These are phyloP conservation scores for Brachionichthys hirsutus DNA, from an alignment of 2,113 vertebrate genomes.

Conservation along the genomic window DNA sequence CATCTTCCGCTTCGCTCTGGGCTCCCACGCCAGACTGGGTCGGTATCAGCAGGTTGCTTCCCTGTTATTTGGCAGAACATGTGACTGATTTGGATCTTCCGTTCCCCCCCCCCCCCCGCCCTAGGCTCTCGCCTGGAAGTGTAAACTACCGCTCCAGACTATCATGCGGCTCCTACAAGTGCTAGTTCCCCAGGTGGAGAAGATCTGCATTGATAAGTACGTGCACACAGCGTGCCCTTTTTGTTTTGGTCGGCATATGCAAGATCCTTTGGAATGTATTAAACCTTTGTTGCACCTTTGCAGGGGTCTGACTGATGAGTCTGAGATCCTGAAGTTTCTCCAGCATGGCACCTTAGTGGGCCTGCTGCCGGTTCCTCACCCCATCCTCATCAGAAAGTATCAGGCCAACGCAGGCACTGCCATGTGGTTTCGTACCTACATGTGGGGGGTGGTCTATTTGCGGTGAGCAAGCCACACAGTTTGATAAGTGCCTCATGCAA, in stretches of 20 bases:
- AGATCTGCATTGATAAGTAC: constrained; percentile 99
- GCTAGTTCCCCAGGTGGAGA: constrained; percentile 97
- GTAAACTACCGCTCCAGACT: constrained; percentile 94
- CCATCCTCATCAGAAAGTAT: constrained; percentile 98
- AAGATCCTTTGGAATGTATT: too few relatives aligned
- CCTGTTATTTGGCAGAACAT: neutral
- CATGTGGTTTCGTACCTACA: constrained; percentile 99
- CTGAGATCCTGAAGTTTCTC: constrained; percentile 95
- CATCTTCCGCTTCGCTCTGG: constrained; percentile 84
- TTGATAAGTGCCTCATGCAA: neutral
- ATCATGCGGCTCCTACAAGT: constrained; percentile 98
- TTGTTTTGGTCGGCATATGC: too few relatives aligned
- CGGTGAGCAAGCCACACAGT: constrained; percentile 78
- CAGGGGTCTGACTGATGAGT: constrained; percentile 96
- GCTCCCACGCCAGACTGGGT: constrained; percentile 92
- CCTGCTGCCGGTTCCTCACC: constrained; percentile 93
- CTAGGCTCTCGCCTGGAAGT: constrained; percentile 94
- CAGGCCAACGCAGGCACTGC: constrained; percentile 97
- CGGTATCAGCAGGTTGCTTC: constrained; percentile 41
- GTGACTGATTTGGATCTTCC: neutral
- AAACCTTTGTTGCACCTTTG: neutral
- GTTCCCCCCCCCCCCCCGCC: too few relatives aligned
- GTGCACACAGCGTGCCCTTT: constrained; percentile 5
- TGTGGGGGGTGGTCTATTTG: constrained; percentile 99
- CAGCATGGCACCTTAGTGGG: constrained; percentile 97